Conservation (phyloP, 2,888 invertebrate genomes). For the Iphiclides podalirius region DNA sequence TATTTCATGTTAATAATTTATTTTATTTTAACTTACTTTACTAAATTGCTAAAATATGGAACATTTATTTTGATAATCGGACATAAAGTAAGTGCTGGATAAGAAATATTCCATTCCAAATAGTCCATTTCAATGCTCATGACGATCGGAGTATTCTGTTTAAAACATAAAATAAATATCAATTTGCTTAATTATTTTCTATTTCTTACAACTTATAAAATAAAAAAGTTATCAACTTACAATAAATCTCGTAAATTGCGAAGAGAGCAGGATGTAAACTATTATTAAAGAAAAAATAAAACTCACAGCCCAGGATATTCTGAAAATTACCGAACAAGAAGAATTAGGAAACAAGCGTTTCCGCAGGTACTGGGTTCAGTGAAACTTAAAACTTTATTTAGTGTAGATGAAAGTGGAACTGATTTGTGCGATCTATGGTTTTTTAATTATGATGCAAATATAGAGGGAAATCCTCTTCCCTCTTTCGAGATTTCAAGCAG, state of each 20-base stretch:
- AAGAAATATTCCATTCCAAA: constrained; percentile 85
- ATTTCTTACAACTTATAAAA: too few species aligned
- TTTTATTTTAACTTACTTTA: constrained; percentile 43
- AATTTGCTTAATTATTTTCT: too few species aligned
- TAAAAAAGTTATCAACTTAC: constrained; percentile 40
- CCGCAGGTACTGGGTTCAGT: too few species aligned
- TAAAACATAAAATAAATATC: neutral
- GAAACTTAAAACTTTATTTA: too few species aligned
- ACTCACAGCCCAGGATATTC: constrained; percentile 54
- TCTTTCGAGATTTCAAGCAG: too few species aligned
- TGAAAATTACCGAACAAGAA: neutral
- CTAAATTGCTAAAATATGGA: constrained; percentile 36
- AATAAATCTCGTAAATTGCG: constrained; percentile 54
- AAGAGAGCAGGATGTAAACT: constrained; percentile 45
- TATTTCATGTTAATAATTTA: too few species aligned
- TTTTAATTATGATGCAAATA: too few species aligned
- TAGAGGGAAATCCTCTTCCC: too few species aligned
- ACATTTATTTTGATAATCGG: constrained; percentile 79
- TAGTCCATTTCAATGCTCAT: constrained; percentile 86
- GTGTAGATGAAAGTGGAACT: too few species aligned
- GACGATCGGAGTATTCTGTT: constrained; percentile 82
- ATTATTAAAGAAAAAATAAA: constrained; percentile 43
- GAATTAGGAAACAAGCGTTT: too few species aligned
- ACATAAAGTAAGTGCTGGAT: constrained; percentile 84
- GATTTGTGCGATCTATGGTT: too few species aligned